Evolutionary conservation across 2,797 vertebrate genomes (phyloP), one percentile per base, ranked within the genome.

Genomic region (Tachyglossus aculeatus): DNA sequence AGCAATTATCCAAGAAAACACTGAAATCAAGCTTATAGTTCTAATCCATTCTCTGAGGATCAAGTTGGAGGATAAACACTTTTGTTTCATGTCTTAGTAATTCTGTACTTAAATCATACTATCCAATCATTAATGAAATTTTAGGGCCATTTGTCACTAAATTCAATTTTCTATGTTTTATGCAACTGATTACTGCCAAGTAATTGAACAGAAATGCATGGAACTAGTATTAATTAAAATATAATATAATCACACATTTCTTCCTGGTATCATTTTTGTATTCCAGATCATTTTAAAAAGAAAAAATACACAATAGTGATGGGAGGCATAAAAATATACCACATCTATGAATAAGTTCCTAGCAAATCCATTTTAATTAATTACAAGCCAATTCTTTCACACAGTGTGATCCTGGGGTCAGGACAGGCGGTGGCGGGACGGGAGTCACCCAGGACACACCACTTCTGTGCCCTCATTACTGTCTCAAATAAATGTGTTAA

Each of bases 1-100:
- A 81, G 88, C 85, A 93, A 92, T 92, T 90, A 93, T 61, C 77
- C 70, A 32, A 32, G 15, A 55, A 88, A 91, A 83, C 64, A 86
- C 67, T 87, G 83, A 87, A 91, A 87, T 76, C 68, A 84, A 67
- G 59, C 81, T 81, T 38, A 41, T 34, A 82, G 53, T 38, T 86
- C 38, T 77, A 90, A 87, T 83, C 78, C 83, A 76, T 62, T 89
- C 85, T 88, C 84, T 71, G 78, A 85, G 71, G 85, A 90, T 86
- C 64, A 50, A 70, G 55, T 71, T 88, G 67, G 47, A 89, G 81
- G 68, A 89, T 82, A 89, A 88, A 90, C 71, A 87, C 41, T 85
- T 87, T 77, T 47, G 88, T 24, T 69, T 77, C 54, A 43, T 89
- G 80, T 66, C 56, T 68, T 47, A 61, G 27, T 63, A 87, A 87